phyloP scores from a whole-genome alignment of 2,113 vertebrate species.

The Herpetotheres cachinnans region DNA sequence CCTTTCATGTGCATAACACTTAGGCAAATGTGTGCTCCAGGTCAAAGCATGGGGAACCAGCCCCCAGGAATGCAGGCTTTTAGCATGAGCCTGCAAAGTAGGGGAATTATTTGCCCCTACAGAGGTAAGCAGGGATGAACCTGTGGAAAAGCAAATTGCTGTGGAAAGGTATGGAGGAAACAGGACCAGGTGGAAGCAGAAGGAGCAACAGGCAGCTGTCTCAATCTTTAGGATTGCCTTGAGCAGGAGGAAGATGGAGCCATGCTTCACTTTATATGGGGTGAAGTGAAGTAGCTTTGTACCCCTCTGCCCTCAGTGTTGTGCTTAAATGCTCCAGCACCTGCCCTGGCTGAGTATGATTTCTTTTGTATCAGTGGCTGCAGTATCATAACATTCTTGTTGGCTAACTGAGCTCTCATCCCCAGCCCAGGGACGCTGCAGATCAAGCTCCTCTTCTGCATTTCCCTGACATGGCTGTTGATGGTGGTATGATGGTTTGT shows the following conservation, averaged over 20 bases:
- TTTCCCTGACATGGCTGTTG: conserved; percentile 9
- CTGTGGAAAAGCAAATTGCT: background rate
- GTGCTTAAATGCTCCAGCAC: background rate
- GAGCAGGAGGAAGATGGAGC: background rate
- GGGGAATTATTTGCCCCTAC: background rate
- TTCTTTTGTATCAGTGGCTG: background rate
- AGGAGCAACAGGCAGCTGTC: background rate
- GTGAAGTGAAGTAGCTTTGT: background rate
- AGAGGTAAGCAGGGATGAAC: background rate
- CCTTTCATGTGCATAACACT: background rate
- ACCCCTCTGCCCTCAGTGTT: background rate
- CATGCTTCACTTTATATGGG: background rate
- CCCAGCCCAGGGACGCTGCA: background rate
- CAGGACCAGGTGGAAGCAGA: background rate
- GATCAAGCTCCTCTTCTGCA: background rate
- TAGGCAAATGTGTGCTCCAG: background rate
- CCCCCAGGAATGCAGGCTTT: background rate
- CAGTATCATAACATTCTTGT: background rate
- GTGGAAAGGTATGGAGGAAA: background rate
- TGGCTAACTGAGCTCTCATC: background rate
- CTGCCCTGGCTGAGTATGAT: background rate
- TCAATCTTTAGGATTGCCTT: background rate
- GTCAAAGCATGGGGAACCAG: background rate
- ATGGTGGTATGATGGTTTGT: background rate
- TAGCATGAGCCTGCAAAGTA: background rate